Conservation (phyloP, 2,113 vertebrate genomes). For the Cebus imitator region DNA sequence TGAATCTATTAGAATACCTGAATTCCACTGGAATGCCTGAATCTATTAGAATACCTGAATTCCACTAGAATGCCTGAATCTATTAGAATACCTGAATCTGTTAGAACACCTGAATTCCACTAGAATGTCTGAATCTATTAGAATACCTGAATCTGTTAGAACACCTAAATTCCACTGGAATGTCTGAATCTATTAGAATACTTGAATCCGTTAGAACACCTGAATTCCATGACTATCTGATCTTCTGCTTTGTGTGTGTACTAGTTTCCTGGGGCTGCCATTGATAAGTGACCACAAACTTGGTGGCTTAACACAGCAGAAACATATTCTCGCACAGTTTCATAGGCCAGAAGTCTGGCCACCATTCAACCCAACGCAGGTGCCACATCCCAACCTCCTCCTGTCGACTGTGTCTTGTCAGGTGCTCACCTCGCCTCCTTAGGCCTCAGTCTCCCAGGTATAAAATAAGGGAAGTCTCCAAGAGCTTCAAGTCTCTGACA, state of each 20-base stretch:
- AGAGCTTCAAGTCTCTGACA: not conserved
- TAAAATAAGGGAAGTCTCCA: not conserved
- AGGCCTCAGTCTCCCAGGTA: not conserved
- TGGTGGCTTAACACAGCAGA: not conserved
- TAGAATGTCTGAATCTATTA: not conserved
- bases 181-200: not conserved
- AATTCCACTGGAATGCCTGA: accelerated
- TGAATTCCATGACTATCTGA: not conserved
- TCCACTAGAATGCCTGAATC: not conserved
- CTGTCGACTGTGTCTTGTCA: accelerated
- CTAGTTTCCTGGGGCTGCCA: not conserved
- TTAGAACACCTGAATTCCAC: not conserved
- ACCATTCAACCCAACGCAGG: not conserved
- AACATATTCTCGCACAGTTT: not conserved
- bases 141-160: not conserved
- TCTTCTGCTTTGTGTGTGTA: not conserved
- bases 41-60: not conserved
- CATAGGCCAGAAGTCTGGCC: too few relatives aligned
- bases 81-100: not conserved
- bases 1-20: not conserved
- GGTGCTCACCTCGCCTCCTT: not conserved
- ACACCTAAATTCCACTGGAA: too few relatives aligned
- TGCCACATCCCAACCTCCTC: not conserved
- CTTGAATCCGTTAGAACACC: not conserved
- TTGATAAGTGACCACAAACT: not conserved